phyloP scores from a whole-genome alignment of 2,797 vertebrate species.

The Enteromius anoplus region DNA sequence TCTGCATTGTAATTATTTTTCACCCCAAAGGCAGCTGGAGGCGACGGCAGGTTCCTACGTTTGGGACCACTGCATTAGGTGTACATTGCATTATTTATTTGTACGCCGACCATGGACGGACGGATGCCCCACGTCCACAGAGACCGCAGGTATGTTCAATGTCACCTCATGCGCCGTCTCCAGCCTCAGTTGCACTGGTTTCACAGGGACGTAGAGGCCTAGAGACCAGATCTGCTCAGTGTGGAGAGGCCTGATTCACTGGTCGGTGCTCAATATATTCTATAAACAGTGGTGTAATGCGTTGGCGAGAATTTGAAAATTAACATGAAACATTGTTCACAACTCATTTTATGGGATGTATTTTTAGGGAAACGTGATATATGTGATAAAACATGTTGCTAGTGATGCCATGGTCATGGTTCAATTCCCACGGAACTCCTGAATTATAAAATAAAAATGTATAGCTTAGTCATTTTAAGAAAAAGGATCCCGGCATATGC shows the following conservation, averaged over 20 bases:
- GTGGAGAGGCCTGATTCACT: not conserved
- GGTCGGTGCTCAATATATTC: not conserved
- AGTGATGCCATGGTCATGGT: not conserved
- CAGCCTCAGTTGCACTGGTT: conserved; percentile 21
- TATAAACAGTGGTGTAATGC: not conserved
- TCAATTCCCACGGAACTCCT: not conserved
- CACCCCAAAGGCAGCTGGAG: conserved; percentile 83
- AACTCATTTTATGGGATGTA: not conserved
- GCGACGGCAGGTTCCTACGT: conserved; percentile 78
- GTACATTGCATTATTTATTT: conserved; percentile 86
- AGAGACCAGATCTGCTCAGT: conserved; percentile 41
- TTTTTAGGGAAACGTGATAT: not conserved
- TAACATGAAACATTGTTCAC: not conserved
- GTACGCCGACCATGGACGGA: conserved; percentile 70
- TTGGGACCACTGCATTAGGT: conserved; percentile 81
- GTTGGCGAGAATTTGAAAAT: not conserved
- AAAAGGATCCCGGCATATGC: not conserved
- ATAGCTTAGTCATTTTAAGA: not conserved
- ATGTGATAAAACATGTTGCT: not conserved
- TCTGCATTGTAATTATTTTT: conserved; percentile 85
- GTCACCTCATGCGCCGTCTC: conserved; percentile 73
- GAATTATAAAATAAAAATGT: not conserved
- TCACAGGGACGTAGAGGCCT: not conserved
- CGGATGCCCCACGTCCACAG: conserved; percentile 75
- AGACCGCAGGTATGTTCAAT: conserved; percentile 75